phyloP scores from a whole-genome alignment of 2,888 invertebrate species.

The Ophion costatus region DNA sequence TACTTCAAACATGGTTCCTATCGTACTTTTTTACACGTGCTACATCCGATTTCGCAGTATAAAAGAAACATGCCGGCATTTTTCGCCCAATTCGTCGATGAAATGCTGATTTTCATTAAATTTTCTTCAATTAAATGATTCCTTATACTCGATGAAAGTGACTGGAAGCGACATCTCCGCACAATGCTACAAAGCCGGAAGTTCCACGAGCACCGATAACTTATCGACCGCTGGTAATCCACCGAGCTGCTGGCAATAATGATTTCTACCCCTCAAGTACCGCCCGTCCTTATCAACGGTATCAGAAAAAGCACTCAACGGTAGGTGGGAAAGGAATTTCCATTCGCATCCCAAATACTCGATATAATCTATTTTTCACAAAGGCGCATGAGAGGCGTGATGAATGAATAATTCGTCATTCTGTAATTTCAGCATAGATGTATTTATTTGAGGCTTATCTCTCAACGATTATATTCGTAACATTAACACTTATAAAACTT shows the following conservation, averaged over 20 bases:
- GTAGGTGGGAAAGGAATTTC: background rate
- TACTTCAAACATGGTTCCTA: no score
- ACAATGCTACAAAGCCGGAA: background rate
- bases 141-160: background rate
- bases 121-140: background rate
- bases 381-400: background rate
- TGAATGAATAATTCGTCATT: background rate
- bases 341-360: no score
- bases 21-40: background rate
- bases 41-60: background rate
- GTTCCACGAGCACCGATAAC: background rate
- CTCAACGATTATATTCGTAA: conserved; percentile 48
- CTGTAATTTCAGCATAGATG: conserved; percentile 39
- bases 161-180: background rate
- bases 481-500: conserved; percentile 51
- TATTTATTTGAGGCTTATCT: conserved; percentile 46
- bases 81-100: background rate
- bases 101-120: background rate
- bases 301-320: no score
- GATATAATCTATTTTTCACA: background rate
- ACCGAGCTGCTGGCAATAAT: background rate
- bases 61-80: background rate
- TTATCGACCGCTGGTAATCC: conserved; percentile 1
- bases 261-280: background rate
- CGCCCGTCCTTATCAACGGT: background rate